phyloP scores from a whole-genome alignment of 2,888 invertebrate species.

The Hydropsyche betteni region DNA sequence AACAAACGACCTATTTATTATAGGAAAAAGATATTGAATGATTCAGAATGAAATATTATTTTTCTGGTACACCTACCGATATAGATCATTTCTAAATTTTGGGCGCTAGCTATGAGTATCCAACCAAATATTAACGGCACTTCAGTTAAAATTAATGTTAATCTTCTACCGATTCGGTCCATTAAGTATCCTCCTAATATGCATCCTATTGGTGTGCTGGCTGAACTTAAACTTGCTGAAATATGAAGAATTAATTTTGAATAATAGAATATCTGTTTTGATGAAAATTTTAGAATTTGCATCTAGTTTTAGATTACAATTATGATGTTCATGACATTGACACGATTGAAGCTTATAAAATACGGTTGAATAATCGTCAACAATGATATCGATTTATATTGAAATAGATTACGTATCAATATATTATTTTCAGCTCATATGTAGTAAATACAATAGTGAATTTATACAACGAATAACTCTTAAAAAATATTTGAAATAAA shows the following conservation, averaged over 20 bases:
- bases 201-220: constrained; percentile 76
- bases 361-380: not conserved
- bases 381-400: constrained; percentile 4
- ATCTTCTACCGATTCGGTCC: constrained; percentile 73
- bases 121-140: constrained; percentile 76
- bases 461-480: no score
- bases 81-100: constrained; percentile 70
- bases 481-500: no score
- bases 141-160: constrained; percentile 71
- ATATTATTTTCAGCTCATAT: not conserved
- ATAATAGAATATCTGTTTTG: no score
- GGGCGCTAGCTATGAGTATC: constrained; percentile 69
- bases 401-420: constrained; percentile 4
- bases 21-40: constrained; percentile 39
- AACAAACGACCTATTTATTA: constrained; percentile 63
- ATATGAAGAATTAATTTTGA: constrained; percentile 14
- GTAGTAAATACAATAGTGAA: not conserved
- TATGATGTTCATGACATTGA: not conserved
- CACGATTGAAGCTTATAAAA: not conserved
- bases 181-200: constrained; percentile 75
- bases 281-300: constrained; percentile 13
- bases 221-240: constrained; percentile 72
- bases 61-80: constrained; percentile 58
- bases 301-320: not conserved
- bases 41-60: constrained; percentile 27